These are phyloP conservation scores for Platanista minor DNA, from an alignment of 2,113 vertebrate genomes.

Conservation along the genomic window DNA sequence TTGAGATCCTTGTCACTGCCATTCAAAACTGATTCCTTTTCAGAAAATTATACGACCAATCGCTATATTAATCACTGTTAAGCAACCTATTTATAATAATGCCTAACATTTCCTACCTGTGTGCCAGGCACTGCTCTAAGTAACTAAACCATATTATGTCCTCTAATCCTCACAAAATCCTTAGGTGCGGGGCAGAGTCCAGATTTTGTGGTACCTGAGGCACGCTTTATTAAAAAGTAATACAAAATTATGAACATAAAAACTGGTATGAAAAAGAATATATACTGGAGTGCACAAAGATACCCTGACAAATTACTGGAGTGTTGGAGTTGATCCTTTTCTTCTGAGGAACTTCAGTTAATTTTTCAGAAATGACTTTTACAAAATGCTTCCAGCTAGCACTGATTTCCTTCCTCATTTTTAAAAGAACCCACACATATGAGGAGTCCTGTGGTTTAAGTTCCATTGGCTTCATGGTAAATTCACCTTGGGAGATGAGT, in stretches of 20 bases:
- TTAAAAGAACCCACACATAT: background rate
- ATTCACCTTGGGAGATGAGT: background rate
- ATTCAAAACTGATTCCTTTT: background rate
- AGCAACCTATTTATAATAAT: background rate
- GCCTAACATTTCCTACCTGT: background rate
- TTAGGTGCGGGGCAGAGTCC: background rate
- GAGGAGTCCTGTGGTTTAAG: background rate
- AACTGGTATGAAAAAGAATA: background rate
- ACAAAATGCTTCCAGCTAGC: background rate
- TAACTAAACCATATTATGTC: background rate
- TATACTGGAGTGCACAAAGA: background rate
- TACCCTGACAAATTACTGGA: background rate
- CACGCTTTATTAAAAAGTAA: background rate
- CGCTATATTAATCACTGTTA: background rate
- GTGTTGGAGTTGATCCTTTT: background rate
- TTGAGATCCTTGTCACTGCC: background rate
- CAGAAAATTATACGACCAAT: background rate
- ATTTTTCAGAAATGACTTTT: background rate
- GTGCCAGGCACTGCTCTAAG: background rate
- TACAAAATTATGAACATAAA: background rate
- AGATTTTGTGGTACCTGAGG: background rate
- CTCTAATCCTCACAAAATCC: background rate
- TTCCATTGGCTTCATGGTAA: background rate
- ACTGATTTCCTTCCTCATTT: background rate
- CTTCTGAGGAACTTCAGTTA: background rate